Base-by-base conservation (phyloP, 2,113 vertebrate species). In the Hydrolagus affinis region DNA sequence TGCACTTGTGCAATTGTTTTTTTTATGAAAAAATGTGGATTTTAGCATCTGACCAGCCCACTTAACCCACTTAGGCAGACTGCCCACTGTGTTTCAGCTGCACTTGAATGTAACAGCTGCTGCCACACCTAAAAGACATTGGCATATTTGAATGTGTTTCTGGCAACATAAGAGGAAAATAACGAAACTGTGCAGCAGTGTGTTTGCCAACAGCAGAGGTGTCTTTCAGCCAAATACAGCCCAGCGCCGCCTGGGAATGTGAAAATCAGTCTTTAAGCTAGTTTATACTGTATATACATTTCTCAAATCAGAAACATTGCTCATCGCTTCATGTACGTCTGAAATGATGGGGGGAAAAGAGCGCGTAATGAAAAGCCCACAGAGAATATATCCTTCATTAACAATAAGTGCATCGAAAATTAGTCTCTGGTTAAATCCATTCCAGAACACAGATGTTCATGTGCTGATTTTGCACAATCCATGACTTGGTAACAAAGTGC, bases 61-160 rank as follows among this genome's bases (percentile, higher is more conserved):
- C 15, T 83, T 68, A 66, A 15, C 25, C 62, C 44, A 44, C 78
- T 68, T 14, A 9, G 62, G 62, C 25, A 66, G 23, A 64, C 6
- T 66, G 59, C 14, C 77, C 60, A 64, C 77, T 64, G 66, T 11
- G 66, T 17, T 66, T 62, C 62, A 83, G 78, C 62, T 83, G 44
- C 44, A 44, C 44, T 44, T 44, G 44, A 44, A 44, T 44, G 30
- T 66, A 83, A 32, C 59, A 62, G 60, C 78, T 32, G 62, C 78
- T 83, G 59, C 62, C 60, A 32, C 15, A 66, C 62, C 66, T 83
- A 83, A 83, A 66, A 44, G 44, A 66, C 78, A 83, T 83, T 9
- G 66, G 28, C 78, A 83, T 66, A 83, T 66, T 83, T 83, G 62
- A 66, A 68, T 83, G 62, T 83, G 44, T 83, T 66, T 66, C 64